Evolutionary conservation across 2,113 vertebrate species (phyloP).

Genomic region (Calonectris borealis): DNA sequence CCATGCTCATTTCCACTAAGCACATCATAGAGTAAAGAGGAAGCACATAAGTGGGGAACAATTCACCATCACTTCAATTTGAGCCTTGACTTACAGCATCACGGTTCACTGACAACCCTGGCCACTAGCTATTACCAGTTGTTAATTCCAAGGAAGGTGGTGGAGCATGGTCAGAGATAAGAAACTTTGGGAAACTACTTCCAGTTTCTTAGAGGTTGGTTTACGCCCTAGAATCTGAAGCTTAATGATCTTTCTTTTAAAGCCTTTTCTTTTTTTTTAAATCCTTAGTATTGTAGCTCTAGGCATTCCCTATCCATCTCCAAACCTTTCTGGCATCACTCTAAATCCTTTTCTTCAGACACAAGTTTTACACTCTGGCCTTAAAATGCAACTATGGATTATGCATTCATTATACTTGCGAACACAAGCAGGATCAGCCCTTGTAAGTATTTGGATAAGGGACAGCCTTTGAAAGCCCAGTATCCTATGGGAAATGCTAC

Average conservation of each 20-base stretch:
- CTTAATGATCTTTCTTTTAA: not conserved
- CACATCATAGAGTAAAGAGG: not conserved
- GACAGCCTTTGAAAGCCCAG: slow-evolving; percentile 28
- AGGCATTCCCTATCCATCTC: not conserved
- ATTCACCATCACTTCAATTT: not conserved
- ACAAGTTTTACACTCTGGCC: not conserved
- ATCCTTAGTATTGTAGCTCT: not conserved
- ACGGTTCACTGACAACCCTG: not conserved
- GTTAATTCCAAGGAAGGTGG: not conserved
- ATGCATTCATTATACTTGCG: not conserved
- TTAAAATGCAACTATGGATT: slow-evolving; percentile 13
- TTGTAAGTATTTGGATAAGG: slow-evolving; percentile 34
- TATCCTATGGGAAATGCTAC: slow-evolving; percentile 41
- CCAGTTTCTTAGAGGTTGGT: not conserved
- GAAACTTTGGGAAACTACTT: not conserved
- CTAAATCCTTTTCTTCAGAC: not conserved
- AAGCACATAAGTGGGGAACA: not conserved
- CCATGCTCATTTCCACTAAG: not conserved
- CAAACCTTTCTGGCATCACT: not conserved
- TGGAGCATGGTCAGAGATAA: not conserved
- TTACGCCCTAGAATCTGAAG: not conserved
- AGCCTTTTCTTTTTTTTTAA: not conserved
- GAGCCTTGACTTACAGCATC: not conserved
- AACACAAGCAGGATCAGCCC: not conserved
- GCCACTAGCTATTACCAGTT: not conserved